A percentile compares a stretch with the other conserved stretches of the same genome.
phyloP scores from a whole-genome alignment of 2,113 vertebrate species.

The Apaloderma vittatum region DNA sequence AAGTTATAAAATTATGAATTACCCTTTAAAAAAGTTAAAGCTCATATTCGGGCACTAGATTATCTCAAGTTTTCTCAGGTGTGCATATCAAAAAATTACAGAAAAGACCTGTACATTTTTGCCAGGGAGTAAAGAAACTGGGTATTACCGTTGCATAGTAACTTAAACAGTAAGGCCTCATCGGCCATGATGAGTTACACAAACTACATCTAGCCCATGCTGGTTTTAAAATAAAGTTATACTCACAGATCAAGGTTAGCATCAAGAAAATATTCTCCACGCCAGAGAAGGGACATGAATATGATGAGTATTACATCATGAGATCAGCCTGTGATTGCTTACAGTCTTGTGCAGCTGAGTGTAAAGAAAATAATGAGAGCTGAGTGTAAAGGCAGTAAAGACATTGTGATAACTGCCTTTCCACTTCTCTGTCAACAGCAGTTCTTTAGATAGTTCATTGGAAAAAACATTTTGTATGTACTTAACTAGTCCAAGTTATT shows the following conservation, averaged over 20 bases:
- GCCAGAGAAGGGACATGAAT: background rate
- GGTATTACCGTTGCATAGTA: accelerated
- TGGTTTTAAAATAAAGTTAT: background rate
- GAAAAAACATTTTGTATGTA: background rate
- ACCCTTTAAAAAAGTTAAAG: background rate
- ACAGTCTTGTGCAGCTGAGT: background rate
- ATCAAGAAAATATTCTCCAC: background rate
- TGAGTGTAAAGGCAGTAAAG: background rate
- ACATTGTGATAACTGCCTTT: background rate
- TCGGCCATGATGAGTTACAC: background rate
- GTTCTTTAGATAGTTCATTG: background rate
- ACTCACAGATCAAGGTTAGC: background rate
- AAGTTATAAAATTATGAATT: background rate
- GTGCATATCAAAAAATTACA: background rate
- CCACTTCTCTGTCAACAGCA: background rate
- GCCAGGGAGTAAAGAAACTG: background rate
- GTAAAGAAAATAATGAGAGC: background rate
- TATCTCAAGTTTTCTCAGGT: background rate
- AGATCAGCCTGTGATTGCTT: background rate
- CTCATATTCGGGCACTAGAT: background rate
- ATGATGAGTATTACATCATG: background rate
- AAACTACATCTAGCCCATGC: background rate
- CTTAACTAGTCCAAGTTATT: background rate
- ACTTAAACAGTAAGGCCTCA: background rate
- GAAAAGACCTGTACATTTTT: background rate